Conservation (phyloP, 1,140 invertebrate genomes). For the Cyrtorhinus lividipennis region DNA sequence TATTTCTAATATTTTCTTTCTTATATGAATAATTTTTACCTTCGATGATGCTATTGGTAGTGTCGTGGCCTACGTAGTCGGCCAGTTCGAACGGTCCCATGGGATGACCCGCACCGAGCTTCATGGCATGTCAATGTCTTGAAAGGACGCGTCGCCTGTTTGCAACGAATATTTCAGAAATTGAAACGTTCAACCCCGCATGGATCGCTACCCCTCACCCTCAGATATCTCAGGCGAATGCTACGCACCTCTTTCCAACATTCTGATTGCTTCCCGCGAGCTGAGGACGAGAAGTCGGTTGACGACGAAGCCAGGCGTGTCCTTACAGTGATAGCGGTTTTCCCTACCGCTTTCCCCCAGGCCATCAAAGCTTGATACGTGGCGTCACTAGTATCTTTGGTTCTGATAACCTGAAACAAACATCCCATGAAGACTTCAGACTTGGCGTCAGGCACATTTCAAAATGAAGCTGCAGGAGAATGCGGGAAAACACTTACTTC, state of each 20-base stretch:
- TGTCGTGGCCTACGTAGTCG: constrained; percentile 69
- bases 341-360: constrained; percentile 66
- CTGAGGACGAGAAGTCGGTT: constrained; percentile 69
- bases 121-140: constrained; percentile 78
- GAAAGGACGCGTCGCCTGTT: constrained; percentile 51
- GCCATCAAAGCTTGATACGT: constrained; percentile 54
- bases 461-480: neutral
- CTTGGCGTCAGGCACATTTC: no score
- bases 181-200: no score
- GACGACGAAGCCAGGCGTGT: constrained; percentile 76
- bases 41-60: constrained; percentile 39
- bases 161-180: no score
- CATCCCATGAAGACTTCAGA: no score
- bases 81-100: constrained; percentile 72
- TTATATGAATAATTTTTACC: constrained; percentile 1
- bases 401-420: constrained; percentile 39
- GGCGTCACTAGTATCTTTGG: constrained; percentile 52
- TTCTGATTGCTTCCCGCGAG: constrained; percentile 53
- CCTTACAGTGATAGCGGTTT: constrained; percentile 68
- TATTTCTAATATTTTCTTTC: neutral
- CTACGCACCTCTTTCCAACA: constrained; percentile 54
- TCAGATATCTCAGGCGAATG: neutral
- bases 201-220: no score
- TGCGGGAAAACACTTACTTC: constrained; percentile 37
- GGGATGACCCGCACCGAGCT: constrained; percentile 66